Base-by-base conservation (phyloP, 2,888 invertebrate genomes). In the Meganola albula region DNA sequence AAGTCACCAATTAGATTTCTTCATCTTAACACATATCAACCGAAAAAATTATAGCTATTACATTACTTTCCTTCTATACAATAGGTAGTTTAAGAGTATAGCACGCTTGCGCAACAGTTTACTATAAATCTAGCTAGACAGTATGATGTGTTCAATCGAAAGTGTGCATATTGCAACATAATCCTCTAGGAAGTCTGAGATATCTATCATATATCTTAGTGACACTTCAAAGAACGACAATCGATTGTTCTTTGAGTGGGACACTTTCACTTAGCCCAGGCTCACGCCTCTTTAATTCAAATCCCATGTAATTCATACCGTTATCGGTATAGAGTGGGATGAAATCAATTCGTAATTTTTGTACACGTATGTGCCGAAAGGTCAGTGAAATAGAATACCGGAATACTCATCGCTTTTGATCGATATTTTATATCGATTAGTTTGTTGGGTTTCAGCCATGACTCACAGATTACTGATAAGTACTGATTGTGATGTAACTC, bases 201-300 rank as follows among this genome's bases (percentile, higher is more conserved):
- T 65, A 74, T 76, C 60, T 71, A 66, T 75, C 69, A 73, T 69
- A 64, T 55, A 59, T 68, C 68, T 63, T 58, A 63, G 74, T 74
- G 79, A 79, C 82, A 82, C 69, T 67, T 72, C 63, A 71, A 68
- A 74, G 70, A 72, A 65, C 58, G 58, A 65, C 67, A 68, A 68
- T 75, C 70, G 70, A 77, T 78, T 78, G 80, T 80, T 74, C 66
- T 53, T 57, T 47, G 66, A 75, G 70, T 74, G 65, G 70, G 73
- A 69, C 78, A 79, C 84, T 84, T 84, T 84, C 84, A 72, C 83
- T 33, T 44, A 60, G 58, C 58, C 63, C 47, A 51, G 59, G 50
- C 63, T 71, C 70, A 69, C 68, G 72, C 59, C 67, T 71, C 66
- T 63, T 55, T 71, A 63, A 74, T 74, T 70, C 64, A 63, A 59